Evolutionary conservation across 2,113 vertebrate species (phyloP), one percentile per base, ranked within the genome.

Genomic region (Hydropotes inermis): DNA sequence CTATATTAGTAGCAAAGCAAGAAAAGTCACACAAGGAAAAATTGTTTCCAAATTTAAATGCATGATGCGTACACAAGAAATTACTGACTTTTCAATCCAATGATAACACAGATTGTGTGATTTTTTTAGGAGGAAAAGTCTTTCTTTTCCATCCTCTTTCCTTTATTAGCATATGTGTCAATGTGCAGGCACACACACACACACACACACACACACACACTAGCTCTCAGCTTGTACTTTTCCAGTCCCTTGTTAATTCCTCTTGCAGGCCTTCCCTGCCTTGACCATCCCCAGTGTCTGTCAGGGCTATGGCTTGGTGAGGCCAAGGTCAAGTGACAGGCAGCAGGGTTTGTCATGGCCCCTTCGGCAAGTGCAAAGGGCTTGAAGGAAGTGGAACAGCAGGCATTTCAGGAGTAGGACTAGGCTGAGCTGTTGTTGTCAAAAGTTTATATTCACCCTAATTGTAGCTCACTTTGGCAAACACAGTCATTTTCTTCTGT

Each of bases 11-110:
- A 97, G 79, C 93, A 88, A 97, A 97, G 82, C 78, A 91, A 91
- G 91, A 97, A 95, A 96, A 97, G 86, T 92, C 94, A 95, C 92
- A 93, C 55, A n/a, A 96, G 95, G 92, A 92, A 97, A 97, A 95
- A 45, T 93, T 97, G 81, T 85, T 92, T 97, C 97, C 98, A 97
- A 97, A 98, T 98, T 98, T 97, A 98, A 97, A 97, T 97, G 83
- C 76, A 39, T 93, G 93, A 94, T 98, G 93, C 87, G 30, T 98
- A 93, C 76, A 57, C 87, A 97, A 92, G 95, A 98, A 96, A 92
- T 85, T 19, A 25, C 97, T 96, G 90, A 94, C 95, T 98, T 98
- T 96, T 96, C 97, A 97, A 98, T 96, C 91, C 84, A 98, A 57
- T 90, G 57, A 52, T 81, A 83, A 83, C 33, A 67, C 67, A 92